Evolutionary conservation across 1,140 invertebrate species (phyloP), one percentile per base, ranked within the genome.

Genomic region (Palaemon carinicauda): DNA sequence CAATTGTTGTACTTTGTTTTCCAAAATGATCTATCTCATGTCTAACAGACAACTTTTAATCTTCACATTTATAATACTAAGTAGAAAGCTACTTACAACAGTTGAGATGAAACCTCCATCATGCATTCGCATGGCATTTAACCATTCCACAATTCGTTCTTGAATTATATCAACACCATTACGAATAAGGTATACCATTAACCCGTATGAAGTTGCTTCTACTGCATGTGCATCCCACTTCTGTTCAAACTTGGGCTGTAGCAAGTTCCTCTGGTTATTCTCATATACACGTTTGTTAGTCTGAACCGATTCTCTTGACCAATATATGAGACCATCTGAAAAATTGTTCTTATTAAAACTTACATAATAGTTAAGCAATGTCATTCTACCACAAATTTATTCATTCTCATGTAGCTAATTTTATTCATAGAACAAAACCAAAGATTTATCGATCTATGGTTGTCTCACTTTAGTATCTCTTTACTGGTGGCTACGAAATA

Each of bases 131-230:
- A 94, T 93, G 3, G 92, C 92, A 88, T 93, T 93, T 3, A 95
- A 90, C 94, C 94, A 94, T 60, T 91, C 90, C 80, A 94, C 94
- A 82, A 94, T 93, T 56, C 91, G 90, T 71, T 93, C 92, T 53
- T 91, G 89, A 15, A 90, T 87, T 14, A 90, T 87, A 19, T 91
- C 91, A 33, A 93, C 89, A 1, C 92, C 93, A 53, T 93, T 92
- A 15, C 91, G 88, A 3, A 90, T 89, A 15, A 93, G 90, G 79
- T 93, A 93, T 0, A 92, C 92, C 81, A 94, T 90, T 3, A 95
- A 90, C 4, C 93, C 94, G 90, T 94, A 94, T 0, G 93, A 91
- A 3, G 94, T 94, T 0, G 93, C 91, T 90, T 94, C 94, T 0
- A 94, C 91, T 3, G 92, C 92, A 15, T 92, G 82, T 4, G 92